Base-by-base conservation (phyloP, 2,113 vertebrate genomes). In the Corythornis vintsioides region DNA sequence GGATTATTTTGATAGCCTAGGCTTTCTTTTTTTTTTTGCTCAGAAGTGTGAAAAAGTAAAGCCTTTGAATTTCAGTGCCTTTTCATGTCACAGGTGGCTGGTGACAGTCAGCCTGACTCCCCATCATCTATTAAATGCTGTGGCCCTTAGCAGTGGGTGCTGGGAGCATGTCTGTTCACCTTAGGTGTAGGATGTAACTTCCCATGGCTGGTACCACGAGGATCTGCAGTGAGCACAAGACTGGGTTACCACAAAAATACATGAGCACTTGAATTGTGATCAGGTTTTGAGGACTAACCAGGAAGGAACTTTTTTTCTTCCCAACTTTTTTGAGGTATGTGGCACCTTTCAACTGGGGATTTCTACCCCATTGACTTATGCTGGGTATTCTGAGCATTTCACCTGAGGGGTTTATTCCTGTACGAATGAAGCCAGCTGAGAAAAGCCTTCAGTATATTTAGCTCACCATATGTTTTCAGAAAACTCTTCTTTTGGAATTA, bases 381-480 rank as follows among this genome's bases (percentile, higher is more conserved):
- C 38, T 81, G 19, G 18, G 7, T 83, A 90, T 92, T 94, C 93
- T 81, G 45, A 90, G 78, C 63, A 17, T 31, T 48, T 40, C 52
- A 91, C 38, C 45, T 86, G 28, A 70, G 35, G 52, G n/a, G 4
- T 50, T 13, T 88, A 35, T 74, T 96, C 29, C 59, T 79, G 55
- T 80, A 70, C 48, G 93, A 53, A 90, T 88, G 45, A 95, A 69
- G 6, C 43, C 70, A 91, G 67, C 7, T 90, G 42, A 91, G 47
- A 87, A 93, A 70, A 86, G 57, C 72, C 7, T 60, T 88, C 47
- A 76, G 6, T 92, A 42, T 88, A 71, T 94, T 94, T 95, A 89
- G 52, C 84, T 94, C 20, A 72, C 20, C 75, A 57, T 93, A 65
- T 77, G n/a, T 72, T 93, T 83, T 91, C 66, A 89, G 81, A 94